These are phyloP conservation scores for Thymelicus acteon DNA, from an alignment of 2,888 invertebrate species.

Conservation along the genomic window DNA sequence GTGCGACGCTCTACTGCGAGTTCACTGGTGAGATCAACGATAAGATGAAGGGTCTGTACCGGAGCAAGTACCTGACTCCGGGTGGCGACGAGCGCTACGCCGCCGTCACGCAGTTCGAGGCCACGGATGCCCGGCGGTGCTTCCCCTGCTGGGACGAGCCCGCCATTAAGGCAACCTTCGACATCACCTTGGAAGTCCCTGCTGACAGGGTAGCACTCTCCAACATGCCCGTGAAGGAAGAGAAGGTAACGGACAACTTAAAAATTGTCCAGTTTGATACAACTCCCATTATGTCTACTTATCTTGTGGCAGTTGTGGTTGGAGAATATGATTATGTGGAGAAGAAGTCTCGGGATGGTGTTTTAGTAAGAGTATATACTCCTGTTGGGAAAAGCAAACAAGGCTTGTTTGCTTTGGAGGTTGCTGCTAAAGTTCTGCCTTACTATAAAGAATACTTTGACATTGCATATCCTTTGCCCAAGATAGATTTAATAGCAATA, in stretches of 20 bases:
- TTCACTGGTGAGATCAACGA: slow-evolving; percentile 96
- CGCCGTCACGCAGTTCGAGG: slow-evolving; percentile 96
- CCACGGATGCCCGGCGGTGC: slow-evolving; percentile 95
- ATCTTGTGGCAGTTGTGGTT: slow-evolving; percentile 96
- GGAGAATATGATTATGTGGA: slow-evolving; percentile 98
- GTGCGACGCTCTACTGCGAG: slow-evolving; percentile 86
- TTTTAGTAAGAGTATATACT: slow-evolving; percentile 92
- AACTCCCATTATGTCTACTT: slow-evolving; percentile 98
- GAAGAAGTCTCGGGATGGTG: slow-evolving; percentile 91
- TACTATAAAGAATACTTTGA: slow-evolving; percentile 98
- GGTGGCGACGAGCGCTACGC: slow-evolving; percentile 92
- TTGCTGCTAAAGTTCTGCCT: slow-evolving; percentile 95
- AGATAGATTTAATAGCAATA: slow-evolving; percentile 98
- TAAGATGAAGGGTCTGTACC: slow-evolving; percentile 97
- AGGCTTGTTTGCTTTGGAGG: slow-evolving; percentile 95
- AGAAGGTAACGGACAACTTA: slow-evolving; percentile 73
- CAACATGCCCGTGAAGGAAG: slow-evolving; percentile 92
- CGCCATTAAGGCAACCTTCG: slow-evolving; percentile 97
- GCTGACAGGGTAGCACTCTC: slow-evolving; percentile 94
- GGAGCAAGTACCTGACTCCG: slow-evolving; percentile 92
- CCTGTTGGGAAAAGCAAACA: slow-evolving; percentile 96
- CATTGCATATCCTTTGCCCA: slow-evolving; percentile 97
- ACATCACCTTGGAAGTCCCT: slow-evolving; percentile 93
- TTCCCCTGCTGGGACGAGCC: slow-evolving; percentile 99
- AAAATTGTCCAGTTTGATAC: slow-evolving; percentile 89